Conservation (phyloP, 1,140 invertebrate genomes). For the Drosophila orena region DNA sequence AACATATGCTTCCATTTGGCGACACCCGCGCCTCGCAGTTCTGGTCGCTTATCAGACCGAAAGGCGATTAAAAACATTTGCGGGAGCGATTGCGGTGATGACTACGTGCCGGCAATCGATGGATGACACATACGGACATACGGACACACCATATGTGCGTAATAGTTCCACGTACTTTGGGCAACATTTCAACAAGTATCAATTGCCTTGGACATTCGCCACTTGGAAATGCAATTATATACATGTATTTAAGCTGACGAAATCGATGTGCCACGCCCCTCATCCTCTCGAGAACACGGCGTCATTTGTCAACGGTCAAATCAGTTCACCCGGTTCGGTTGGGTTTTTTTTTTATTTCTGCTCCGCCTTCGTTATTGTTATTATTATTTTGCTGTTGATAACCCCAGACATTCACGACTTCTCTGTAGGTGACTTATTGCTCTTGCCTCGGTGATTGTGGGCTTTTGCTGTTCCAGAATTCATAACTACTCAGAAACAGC, state of each 20-base stretch:
- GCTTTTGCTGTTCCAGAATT: slow-evolving; percentile 15
- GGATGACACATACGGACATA: slow-evolving; percentile 49
- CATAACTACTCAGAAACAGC: no score
- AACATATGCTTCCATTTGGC: slow-evolving; percentile 50
- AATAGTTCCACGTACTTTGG: slow-evolving; percentile 52
- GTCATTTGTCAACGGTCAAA: slow-evolving; percentile 60
- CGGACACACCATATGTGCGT: slow-evolving; percentile 20
- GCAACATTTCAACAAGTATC: slow-evolving; percentile 1
- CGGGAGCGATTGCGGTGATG: slow-evolving; percentile 37
- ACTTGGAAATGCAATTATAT: slow-evolving; percentile 1
- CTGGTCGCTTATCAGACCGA: slow-evolving; percentile 37
- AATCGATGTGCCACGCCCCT: slow-evolving; percentile 12
- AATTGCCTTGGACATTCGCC: slow-evolving; percentile 10
- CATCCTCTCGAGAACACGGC: slow-evolving; percentile 12
- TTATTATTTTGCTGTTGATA: slow-evolving; percentile 67
- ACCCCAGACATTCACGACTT: slow-evolving; percentile 44
- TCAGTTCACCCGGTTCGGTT: slow-evolving; percentile 38
- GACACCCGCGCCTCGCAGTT: background rate
- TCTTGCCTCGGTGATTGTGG: slow-evolving; percentile 21
- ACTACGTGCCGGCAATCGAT: slow-evolving; percentile 49
- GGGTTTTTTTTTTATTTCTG: slow-evolving; percentile 32
- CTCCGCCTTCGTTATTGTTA: slow-evolving; percentile 49
- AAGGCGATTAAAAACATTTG: slow-evolving; percentile 52
- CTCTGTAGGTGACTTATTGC: slow-evolving; percentile 55
- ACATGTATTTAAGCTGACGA: slow-evolving; percentile 2